Percentiles rank a stretch among this genome's conserved stretches.
Evolutionary conservation across 2,888 invertebrate genomes (phyloP).

Genomic region (Coelopa pilipes): DNA sequence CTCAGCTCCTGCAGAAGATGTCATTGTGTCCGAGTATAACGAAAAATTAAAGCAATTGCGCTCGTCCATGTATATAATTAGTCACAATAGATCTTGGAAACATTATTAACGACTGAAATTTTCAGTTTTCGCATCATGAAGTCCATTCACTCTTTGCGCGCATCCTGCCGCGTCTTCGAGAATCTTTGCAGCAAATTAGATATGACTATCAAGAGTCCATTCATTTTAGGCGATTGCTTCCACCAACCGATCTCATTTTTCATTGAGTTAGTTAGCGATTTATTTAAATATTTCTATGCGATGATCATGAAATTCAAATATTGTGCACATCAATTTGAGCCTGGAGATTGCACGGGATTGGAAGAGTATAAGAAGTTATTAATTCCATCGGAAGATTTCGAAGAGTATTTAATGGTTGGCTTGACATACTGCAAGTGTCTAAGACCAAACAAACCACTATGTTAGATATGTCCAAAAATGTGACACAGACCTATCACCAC

Average conservation of each 20-base stretch:
- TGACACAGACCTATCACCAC: too few relatives aligned
- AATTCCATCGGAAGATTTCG: constrained; percentile 52
- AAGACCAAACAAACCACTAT: constrained; percentile 28
- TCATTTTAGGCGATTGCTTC: constrained; percentile 55
- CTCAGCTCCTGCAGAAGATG: constrained; percentile 55
- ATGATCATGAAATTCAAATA: constrained; percentile 52
- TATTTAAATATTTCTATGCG: constrained; percentile 57
- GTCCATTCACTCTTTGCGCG: constrained; percentile 44
- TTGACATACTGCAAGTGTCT: constrained; percentile 57
- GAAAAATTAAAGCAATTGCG: constrained; percentile 53
- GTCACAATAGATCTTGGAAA: too few relatives aligned
- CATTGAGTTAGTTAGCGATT: constrained; percentile 53
- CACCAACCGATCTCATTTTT: constrained; percentile 54
- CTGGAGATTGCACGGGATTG: constrained; percentile 51
- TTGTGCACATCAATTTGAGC: constrained; percentile 56
- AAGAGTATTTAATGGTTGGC: constrained; percentile 51
- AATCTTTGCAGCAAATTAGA: constrained; percentile 49
- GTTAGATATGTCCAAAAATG: too few relatives aligned
- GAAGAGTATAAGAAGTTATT: constrained; percentile 54
- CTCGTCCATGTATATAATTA: constrained; percentile 56
- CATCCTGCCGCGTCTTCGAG: constrained; percentile 50
- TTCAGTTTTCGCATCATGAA: constrained; percentile 45
- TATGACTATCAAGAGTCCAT: constrained; percentile 48
- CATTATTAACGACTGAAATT: background rate
- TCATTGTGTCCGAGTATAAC: constrained; percentile 55